Evolutionary conservation across 2,113 vertebrate genomes (phyloP).

Genomic region (Calyptommatus sinebrachiatus): DNA sequence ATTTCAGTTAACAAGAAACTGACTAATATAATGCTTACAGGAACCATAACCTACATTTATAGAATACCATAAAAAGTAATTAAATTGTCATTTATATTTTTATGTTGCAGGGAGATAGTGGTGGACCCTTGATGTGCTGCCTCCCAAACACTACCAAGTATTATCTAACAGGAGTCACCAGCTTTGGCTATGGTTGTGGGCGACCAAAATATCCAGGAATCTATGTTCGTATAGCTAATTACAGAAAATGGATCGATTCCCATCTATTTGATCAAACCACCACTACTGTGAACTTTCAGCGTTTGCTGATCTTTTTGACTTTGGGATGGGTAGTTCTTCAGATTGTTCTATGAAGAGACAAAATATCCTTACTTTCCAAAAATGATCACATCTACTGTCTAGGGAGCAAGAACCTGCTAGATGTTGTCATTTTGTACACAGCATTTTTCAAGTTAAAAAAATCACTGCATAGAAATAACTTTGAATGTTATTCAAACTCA

Average conservation of each 20-base stretch:
- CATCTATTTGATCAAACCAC: rapidly evolving
- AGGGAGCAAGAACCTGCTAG: too few species aligned
- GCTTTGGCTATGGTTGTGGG: constrained; percentile 69
- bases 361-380: rapidly evolving
- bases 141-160: constrained; percentile 23
- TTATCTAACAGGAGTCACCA: constrained; percentile 67
- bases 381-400: too few species aligned
- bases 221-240: constrained; percentile 57
- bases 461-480: too few species aligned
- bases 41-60: not conserved
- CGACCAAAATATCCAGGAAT: constrained; percentile 60
- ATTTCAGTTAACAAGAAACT: too few species aligned
- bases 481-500: too few species aligned
- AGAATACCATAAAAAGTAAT: not conserved
- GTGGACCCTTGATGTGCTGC: constrained; percentile 68
- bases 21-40: too few species aligned
- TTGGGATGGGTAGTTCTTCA: rapidly evolving
- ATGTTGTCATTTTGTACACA: too few species aligned
- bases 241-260: constrained; percentile 47
- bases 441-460: too few species aligned
- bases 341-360: not conserved
- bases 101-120: constrained; percentile 70
- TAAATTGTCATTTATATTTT: not conserved
- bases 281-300: rapidly evolving
- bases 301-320: rapidly evolving